Evolutionary conservation across 35 echinoderm and acorn worm species (phyloP).

Genomic region (Chiridota heheva): DNA sequence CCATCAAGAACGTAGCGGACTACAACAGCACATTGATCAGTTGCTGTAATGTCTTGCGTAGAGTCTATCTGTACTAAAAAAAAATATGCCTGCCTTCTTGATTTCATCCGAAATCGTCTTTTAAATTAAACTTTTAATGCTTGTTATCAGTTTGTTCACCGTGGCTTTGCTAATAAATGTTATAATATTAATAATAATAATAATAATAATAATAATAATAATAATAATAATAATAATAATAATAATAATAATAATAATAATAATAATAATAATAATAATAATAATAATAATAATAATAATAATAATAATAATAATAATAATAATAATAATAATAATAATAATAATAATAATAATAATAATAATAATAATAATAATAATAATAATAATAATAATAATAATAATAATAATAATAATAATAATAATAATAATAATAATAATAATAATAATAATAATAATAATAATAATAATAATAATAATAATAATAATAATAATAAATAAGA

Average conservation of each 20-base stretch:
- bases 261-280: not conserved
- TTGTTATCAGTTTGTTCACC: no score
- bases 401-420: not conserved
- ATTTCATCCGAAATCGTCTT: no score
- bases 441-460: no score
- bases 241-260: constrained; percentile 1
- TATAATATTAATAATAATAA: not conserved
- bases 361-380: not conserved
- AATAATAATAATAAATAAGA: no score
- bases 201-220: constrained; percentile 5
- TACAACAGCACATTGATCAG: no score
- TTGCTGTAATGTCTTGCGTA: no score
- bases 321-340: not conserved
- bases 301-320: not conserved
- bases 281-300: not conserved
- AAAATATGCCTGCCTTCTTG: no score
- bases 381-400: not conserved
- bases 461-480: no score
- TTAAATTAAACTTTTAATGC: no score
- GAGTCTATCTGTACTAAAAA: no score
- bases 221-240: constrained; percentile 5
- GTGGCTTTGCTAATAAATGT: not conserved
- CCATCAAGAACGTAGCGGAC: no score
- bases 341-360: not conserved
- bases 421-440: not conserved